phyloP scores from a whole-genome alignment of 2,888 invertebrate genomes.

The Mechanitis messenoides region DNA sequence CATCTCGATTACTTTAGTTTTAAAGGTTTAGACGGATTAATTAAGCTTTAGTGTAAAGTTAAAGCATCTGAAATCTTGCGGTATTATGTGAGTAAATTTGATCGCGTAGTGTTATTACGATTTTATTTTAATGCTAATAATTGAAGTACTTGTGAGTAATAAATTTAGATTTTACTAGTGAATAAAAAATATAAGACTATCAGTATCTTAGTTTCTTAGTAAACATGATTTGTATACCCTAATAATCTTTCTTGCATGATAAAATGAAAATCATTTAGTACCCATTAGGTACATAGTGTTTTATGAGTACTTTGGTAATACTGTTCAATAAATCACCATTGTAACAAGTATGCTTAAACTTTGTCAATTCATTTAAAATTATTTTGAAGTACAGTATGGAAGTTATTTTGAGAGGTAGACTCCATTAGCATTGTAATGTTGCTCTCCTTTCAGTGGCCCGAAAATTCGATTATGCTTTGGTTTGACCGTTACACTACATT shows the following conservation, averaged over 20 bases:
- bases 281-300: no score
- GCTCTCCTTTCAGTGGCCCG: conserved; percentile 40
- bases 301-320: no score
- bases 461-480: conserved; percentile 52
- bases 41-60: conserved; percentile 26
- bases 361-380: conserved; percentile 35
- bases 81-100: not conserved
- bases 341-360: not conserved
- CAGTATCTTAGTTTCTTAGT: no score
- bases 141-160: no score
- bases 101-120: not conserved
- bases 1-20: conserved; percentile 8
- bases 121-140: no score
- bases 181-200: no score
- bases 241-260: no score
- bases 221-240: no score
- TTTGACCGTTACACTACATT: conserved; percentile 22
- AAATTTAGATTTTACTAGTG: no score
- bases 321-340: no score
- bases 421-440: conserved; percentile 57
- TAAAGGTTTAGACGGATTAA: conserved; percentile 23
- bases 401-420: conserved; percentile 37
- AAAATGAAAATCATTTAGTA: no score
- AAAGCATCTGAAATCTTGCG: not conserved
- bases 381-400: conserved; percentile 39